These are phyloP conservation scores for Xenopus borealis DNA, from an alignment of 2,113 vertebrate genomes.

Conservation along the genomic window DNA sequence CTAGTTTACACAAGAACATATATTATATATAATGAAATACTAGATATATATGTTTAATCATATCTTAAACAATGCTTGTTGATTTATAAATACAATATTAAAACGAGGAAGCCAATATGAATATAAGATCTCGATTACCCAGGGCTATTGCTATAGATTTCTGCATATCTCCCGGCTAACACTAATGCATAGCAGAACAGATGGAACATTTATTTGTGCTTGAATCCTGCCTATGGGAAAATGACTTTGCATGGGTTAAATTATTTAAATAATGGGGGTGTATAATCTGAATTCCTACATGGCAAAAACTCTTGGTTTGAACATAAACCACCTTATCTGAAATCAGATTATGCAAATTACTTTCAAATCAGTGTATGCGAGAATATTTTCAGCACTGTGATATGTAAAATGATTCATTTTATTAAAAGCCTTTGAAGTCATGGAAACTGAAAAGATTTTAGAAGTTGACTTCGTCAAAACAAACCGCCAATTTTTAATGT, in stretches of 20 bases:
- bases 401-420: slow-evolving; percentile 54
- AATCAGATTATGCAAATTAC: slow-evolving; percentile 44
- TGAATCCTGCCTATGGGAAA: slow-evolving; percentile 4
- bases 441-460: slow-evolving; percentile 59
- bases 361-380: slow-evolving; percentile 44
- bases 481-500: slow-evolving; percentile 47
- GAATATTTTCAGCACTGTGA: slow-evolving; percentile 51
- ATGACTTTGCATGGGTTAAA: slow-evolving; percentile 4
- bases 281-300: slow-evolving; percentile 17
- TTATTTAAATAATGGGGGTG: slow-evolving; percentile 25
- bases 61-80: too few relatives aligned
- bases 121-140: background rate
- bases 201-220: slow-evolving; percentile 5
- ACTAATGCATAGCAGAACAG: background rate
- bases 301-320: slow-evolving; percentile 11
- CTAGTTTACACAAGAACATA: too few relatives aligned
- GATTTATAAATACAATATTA: too few relatives aligned
- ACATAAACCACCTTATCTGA: slow-evolving; percentile 34
- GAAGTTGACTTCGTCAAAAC: slow-evolving; percentile 55
- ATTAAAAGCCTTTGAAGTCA: slow-evolving; percentile 60
- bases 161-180: background rate
- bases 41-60: too few relatives aligned
- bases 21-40: too few relatives aligned
- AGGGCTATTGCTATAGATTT: background rate
- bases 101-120: too few relatives aligned